Conservation (phyloP, 2,797 vertebrate genomes). For the Meda fulgida region DNA sequence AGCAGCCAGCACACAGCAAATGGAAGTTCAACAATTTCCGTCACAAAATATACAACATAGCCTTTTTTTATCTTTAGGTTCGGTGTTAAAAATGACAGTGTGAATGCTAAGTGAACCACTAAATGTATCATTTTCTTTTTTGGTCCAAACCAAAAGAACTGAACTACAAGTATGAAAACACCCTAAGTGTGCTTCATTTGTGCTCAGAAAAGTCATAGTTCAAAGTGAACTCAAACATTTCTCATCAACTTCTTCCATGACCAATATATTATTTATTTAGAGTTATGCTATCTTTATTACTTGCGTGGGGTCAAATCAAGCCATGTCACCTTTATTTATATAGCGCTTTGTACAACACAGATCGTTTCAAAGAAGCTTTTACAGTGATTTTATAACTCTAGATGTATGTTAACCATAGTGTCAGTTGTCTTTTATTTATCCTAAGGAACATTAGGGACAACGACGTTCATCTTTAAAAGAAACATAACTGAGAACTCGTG, state of each 20-base stretch:
- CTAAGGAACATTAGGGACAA: not conserved
- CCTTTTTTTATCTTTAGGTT: too few species aligned
- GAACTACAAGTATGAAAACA: too few species aligned
- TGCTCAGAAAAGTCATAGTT: constrained; percentile 15
- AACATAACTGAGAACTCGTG: not conserved
- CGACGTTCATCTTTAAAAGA: not conserved
- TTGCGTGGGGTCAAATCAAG: not conserved
- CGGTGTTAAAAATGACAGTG: too few species aligned
- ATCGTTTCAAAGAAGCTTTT: not conserved
- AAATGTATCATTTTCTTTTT: too few species aligned
- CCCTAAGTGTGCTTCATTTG: not conserved
- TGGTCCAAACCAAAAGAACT: too few species aligned
- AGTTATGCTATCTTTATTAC: not conserved
- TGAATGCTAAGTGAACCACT: too few species aligned
- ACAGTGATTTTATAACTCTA: not conserved
- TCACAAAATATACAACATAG: too few species aligned
- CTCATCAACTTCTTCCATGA: not conserved
- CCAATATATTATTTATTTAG: not conserved
- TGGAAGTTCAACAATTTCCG: too few species aligned
- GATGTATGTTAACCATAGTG: too few species aligned
- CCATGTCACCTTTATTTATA: too few species aligned
- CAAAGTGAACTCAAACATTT: not conserved
- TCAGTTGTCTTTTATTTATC: not conserved
- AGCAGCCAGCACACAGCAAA: too few species aligned
- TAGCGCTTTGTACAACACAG: not conserved